Evolutionary conservation across 1,140 invertebrate species (phyloP), one percentile per base, ranked within the genome.

Genomic region (Rhopalosiphum maidis): DNA sequence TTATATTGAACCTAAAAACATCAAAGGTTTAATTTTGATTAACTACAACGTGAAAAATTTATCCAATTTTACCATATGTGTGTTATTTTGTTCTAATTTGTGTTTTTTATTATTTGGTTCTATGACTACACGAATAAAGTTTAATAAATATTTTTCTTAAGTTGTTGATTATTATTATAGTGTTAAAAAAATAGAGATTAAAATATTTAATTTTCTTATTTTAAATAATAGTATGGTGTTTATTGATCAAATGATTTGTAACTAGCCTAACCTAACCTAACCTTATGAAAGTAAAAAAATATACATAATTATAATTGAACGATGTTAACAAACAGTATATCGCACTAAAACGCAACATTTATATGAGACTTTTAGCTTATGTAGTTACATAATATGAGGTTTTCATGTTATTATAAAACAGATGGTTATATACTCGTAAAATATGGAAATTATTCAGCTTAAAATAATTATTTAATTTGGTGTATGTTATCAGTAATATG

Each of bases 1-100:
- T 95, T 95, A 94, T 96, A 96, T 23, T 95, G 95, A 30, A 96
- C 94, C 94, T 94, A 46, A 60, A 60, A 48, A 83, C 55, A 83
- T 60, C 43, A 89, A 89, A 55, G 23, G 23, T 37, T 54, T 35
- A 88, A 48, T 88, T 88, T 88, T n/a, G 21, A 88, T 22, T n/a
- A 88, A 77, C 15, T 77, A 2, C 15, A 35, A 77, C 15, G 60
- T 77, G 15, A 77, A 77, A 18, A 18, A n/a, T 77, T 77, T 77
- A 77, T 77, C 15, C 15, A 11, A 15, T 68, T 48, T 68, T n/a
- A n/a, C 30, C 15, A n/a, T 60, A 68, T 3, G 15, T 21, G 48
- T 30, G 30, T 30, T 60, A 60, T 68, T n/a, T n/a, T 68, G n/a
- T n/a, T 68, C 8, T 15, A n/a, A 68, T 68, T 68, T n/a, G 60